These are phyloP conservation scores for Montipora efflorescens DNA, from an alignment of 64 coral and sea anemone genomes.

Conservation along the genomic window DNA sequence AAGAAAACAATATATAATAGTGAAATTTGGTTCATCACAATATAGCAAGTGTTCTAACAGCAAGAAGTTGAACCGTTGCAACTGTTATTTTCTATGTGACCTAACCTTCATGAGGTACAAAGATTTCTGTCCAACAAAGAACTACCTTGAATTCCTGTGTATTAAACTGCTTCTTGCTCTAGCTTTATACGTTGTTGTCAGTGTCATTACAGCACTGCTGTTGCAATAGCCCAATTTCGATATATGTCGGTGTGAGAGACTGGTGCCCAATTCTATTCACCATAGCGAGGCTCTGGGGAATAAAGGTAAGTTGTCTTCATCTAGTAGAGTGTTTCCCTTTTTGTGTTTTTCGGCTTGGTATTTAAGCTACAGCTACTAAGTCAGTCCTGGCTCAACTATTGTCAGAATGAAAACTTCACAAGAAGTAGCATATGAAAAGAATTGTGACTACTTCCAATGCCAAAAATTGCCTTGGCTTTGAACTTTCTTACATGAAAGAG, in stretches of 20 bases:
- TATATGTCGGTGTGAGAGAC: constrained; percentile 31
- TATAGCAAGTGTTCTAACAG: background rate
- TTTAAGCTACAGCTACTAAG: background rate
- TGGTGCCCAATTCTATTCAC: constrained; percentile 11
- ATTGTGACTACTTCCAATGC: constrained; percentile 25
- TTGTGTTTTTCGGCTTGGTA: background rate
- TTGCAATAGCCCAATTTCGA: constrained; percentile 35
- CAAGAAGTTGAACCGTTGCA: background rate
- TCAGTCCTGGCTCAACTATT: background rate
- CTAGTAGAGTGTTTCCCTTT: background rate
- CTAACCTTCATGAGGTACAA: too few species aligned
- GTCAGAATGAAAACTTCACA: constrained; percentile 2
- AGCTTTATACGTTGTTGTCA: too few species aligned
- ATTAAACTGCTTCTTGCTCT: too few species aligned
- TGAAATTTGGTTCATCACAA: background rate
- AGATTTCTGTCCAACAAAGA: too few species aligned
- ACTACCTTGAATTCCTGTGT: too few species aligned
- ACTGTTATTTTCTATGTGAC: background rate
- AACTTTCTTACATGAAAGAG: constrained; percentile 1
- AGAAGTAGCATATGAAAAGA: constrained; percentile 10
- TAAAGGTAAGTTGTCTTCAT: background rate
- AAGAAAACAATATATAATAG: background rate
- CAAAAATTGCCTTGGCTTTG: constrained; percentile 31
- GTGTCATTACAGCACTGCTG: too few species aligned
- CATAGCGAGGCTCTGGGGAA: constrained; percentile 30